These are phyloP conservation scores for Neogale vison DNA, from an alignment of 2,113 vertebrate species.

Conservation along the genomic window DNA sequence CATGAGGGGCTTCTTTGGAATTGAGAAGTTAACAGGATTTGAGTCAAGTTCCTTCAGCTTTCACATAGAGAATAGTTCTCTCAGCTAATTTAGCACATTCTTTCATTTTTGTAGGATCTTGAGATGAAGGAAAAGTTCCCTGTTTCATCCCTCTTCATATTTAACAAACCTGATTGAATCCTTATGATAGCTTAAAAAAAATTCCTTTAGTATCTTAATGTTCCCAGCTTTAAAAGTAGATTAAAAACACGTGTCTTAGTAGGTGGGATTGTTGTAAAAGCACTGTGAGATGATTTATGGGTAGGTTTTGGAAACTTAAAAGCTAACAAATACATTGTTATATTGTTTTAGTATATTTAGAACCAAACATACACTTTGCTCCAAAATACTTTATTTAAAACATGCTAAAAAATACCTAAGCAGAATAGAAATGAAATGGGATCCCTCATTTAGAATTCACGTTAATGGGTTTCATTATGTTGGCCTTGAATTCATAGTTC, in stretches of 20 bases:
- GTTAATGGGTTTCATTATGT: neutral
- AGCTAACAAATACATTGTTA: neutral
- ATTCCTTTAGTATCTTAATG: neutral
- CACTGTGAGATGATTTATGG: neutral
- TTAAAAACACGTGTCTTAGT: neutral
- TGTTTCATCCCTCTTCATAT: neutral
- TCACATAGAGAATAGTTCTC: neutral
- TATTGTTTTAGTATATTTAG: neutral
- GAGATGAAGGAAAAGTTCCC: neutral
- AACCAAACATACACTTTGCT: neutral
- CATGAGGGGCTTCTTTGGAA: neutral
- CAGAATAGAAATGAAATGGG: neutral
- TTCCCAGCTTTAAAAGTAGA: neutral
- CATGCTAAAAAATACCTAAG: neutral
- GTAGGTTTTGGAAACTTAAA: neutral
- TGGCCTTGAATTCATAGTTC: slow-evolving; percentile 3
- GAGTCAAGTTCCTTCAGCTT: neutral
- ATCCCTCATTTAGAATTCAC: neutral
- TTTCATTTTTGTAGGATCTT: neutral
- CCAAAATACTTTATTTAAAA: neutral
- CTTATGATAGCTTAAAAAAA: neutral
- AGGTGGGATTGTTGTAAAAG: neutral
- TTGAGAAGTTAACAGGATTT: neutral
- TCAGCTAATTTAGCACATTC: neutral
- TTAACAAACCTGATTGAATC: neutral